Conservation (phyloP, 2,113 vertebrate genomes). For the Sapayoa aenigma region DNA sequence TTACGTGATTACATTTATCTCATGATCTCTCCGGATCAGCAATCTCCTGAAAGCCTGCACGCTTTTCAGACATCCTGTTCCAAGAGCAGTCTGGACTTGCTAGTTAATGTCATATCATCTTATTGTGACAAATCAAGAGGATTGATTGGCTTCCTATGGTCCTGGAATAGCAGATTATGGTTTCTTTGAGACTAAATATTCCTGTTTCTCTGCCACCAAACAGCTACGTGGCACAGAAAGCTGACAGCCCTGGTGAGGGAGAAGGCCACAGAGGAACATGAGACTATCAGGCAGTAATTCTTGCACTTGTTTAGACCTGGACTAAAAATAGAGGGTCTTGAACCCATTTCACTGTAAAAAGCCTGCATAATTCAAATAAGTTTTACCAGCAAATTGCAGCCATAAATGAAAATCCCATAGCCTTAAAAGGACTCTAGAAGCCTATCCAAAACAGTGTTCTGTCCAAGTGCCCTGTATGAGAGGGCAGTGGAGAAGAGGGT, state of each 20-base stretch:
- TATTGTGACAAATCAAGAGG: not conserved
- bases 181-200: not conserved
- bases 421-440: constrained; percentile 44
- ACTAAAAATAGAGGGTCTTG: constrained; percentile 47
- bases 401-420: not conserved
- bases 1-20: not conserved
- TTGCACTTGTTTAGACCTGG: not conserved
- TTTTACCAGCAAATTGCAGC: constrained; percentile 29
- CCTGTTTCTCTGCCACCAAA: not conserved
- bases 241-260: not conserved
- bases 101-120: not conserved
- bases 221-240: not conserved
- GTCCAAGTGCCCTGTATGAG: not conserved
- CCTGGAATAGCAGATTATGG: not conserved
- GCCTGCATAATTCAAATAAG: constrained; percentile 4
- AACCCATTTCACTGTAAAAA: not conserved
- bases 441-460: not conserved
- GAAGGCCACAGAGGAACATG: not conserved
- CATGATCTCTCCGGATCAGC: not conserved
- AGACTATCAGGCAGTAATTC: not conserved
- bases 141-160: not conserved
- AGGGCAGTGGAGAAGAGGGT: not conserved
- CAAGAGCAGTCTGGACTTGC: not conserved
- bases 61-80: not conserved
- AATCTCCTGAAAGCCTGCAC: not conserved